Evolutionary conservation across 1,140 invertebrate genomes (phyloP).

Genomic region (Polyergus mexicanus): DNA sequence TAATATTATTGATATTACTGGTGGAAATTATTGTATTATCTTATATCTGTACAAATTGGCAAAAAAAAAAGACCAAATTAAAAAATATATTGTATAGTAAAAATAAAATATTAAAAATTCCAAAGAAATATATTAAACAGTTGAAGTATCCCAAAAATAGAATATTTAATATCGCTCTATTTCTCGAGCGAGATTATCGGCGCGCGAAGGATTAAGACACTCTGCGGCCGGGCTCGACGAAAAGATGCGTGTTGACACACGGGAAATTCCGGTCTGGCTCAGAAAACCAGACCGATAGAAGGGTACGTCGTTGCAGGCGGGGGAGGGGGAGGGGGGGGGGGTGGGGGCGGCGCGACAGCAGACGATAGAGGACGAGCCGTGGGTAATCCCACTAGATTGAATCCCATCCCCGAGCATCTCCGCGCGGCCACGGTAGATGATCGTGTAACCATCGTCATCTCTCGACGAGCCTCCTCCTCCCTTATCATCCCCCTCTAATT

Average conservation of each 20-base stretch:
- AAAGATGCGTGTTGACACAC: conserved; percentile 67
- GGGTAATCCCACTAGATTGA: conserved; percentile 80
- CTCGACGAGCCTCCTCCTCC: not conserved
- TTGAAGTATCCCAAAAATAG: not conserved
- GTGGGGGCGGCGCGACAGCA: no score
- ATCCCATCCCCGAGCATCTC: conserved; percentile 67
- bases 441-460: conserved; percentile 58
- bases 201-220: conserved; percentile 60
- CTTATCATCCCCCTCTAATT: not conserved
- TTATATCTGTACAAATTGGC: conserved; percentile 2
- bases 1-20: not conserved
- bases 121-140: not conserved
- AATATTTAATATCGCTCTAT: conserved; percentile 49
- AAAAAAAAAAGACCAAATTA: no score
- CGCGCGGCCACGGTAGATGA: conserved; percentile 13
- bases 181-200: conserved; percentile 25
- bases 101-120: not conserved
- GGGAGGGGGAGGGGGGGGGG: no score
- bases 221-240: conserved; percentile 14
- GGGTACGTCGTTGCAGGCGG: not conserved
- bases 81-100: no score
- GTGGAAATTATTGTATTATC: not conserved
- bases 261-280: conserved; percentile 59
- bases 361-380: conserved; percentile 18
- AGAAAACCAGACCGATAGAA: conserved; percentile 16